phyloP scores from a whole-genome alignment of 2,797 vertebrate species.

The Phataginus tricuspis region DNA sequence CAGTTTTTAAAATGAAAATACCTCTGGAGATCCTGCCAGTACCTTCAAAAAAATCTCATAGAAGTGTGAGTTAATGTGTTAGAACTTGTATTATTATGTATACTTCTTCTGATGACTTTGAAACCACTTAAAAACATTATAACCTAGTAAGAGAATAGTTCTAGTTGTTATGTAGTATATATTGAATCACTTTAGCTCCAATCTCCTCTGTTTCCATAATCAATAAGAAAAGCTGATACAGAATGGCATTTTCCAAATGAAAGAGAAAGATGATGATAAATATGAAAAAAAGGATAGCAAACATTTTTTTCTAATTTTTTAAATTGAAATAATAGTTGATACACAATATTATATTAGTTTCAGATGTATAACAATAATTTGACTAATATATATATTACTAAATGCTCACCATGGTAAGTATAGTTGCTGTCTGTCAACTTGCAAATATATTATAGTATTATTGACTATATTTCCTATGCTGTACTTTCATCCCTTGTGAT shows the following conservation, averaged over 20 bases:
- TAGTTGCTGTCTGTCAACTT: no score
- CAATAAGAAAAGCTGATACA: neutral
- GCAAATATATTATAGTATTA: no score
- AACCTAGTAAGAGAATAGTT: neutral
- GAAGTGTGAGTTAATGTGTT: neutral
- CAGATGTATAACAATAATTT: no score
- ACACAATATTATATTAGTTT: no score
- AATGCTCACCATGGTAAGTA: no score
- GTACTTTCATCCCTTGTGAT: no score
- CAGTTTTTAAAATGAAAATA: slow-evolving; percentile 6
- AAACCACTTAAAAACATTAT: slow-evolving; percentile 21
- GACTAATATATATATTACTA: no score
- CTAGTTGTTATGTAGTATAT: slow-evolving; percentile 3
- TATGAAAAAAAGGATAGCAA: neutral
- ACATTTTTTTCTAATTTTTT: neutral
- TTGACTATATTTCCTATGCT: no score
- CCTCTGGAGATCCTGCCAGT: neutral
- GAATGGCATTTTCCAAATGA: neutral
- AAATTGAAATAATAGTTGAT: no score
- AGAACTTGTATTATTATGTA: neutral
- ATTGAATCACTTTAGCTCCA: neutral
- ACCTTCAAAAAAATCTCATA: slow-evolving; percentile 10
- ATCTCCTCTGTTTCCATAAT: neutral
- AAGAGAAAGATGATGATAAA: neutral
- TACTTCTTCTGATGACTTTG: neutral